Evolutionary conservation across 2,797 vertebrate species (phyloP).

Genomic region (Neopelma chrysocephalum): DNA sequence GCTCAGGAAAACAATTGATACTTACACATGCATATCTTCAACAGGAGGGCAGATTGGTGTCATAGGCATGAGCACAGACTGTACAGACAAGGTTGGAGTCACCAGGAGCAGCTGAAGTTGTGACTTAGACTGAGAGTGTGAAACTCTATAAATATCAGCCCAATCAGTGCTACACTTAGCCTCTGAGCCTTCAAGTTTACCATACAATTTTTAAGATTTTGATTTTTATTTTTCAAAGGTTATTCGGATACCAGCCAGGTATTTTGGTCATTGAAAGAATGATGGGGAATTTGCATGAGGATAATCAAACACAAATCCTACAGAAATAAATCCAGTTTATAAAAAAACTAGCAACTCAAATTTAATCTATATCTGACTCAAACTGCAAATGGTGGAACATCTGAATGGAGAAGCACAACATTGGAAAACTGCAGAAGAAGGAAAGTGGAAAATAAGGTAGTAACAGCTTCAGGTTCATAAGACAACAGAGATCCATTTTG

Average conservation of each 20-base stretch:
- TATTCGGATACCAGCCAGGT: background rate
- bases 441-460: background rate
- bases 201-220: background rate
- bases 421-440: background rate
- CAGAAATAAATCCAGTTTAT: background rate
- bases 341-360: background rate
- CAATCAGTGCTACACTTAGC: accelerated
- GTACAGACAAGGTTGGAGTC: background rate
- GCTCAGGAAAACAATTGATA: background rate
- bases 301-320: background rate
- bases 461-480: background rate
- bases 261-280: background rate
- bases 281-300: background rate
- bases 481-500: background rate
- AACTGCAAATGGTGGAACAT: background rate
- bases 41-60: background rate
- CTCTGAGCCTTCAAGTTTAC: background rate
- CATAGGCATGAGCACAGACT: background rate
- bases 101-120: background rate
- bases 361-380: background rate
- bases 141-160: background rate
- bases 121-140: background rate
- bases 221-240: background rate
- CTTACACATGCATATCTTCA: background rate
- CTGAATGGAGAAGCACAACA: background rate